Percentiles rank a stretch among this genome's conserved stretches.
Conservation (phyloP, 1,140 invertebrate genomes). For the Drosophila tsacasi region DNA sequence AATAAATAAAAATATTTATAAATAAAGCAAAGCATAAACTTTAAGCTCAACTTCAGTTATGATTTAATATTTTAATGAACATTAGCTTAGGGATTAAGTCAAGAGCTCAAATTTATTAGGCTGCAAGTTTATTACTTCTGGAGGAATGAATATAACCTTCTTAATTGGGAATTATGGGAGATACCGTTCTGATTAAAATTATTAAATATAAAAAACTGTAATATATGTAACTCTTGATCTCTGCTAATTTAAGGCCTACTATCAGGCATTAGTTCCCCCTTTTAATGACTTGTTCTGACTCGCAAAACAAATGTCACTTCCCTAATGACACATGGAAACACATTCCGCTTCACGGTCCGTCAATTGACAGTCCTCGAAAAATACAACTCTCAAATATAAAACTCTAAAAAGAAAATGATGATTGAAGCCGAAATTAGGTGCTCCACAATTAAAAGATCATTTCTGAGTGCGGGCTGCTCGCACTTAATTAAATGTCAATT, state of each 20-base stretch:
- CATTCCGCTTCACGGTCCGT: conserved; percentile 59
- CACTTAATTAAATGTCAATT: conserved; percentile 81
- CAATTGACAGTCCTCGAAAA: conserved; percentile 53
- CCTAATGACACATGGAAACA: conserved; percentile 42
- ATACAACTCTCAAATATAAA: neutral
- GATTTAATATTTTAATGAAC: conserved; percentile 15
- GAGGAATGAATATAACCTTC: neutral
- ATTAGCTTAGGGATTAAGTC: neutral
- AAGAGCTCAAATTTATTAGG: no score
- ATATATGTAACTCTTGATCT: neutral
- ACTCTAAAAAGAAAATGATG: conserved; percentile 31
- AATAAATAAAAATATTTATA: conserved; percentile 29
- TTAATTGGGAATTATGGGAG: neutral
- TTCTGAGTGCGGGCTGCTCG: conserved; percentile 64
- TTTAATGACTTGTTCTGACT: conserved; percentile 10
- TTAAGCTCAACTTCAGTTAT: conserved; percentile 38
- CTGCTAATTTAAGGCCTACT: neutral
- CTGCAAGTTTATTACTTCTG: neutral
- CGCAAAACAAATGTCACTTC: conserved; percentile 20
- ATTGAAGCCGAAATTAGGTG: conserved; percentile 71
- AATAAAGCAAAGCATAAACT: conserved; percentile 27
- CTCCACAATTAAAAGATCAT: conserved; percentile 76
- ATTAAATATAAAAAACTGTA: no score
- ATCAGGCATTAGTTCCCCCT: neutral
- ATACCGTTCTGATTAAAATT: neutral